A percentile compares a stretch with the other conserved stretches of the same genome.
These are phyloP conservation scores for Colostygia pectinataria DNA, from an alignment of 2,888 invertebrate species.

Conservation along the genomic window DNA sequence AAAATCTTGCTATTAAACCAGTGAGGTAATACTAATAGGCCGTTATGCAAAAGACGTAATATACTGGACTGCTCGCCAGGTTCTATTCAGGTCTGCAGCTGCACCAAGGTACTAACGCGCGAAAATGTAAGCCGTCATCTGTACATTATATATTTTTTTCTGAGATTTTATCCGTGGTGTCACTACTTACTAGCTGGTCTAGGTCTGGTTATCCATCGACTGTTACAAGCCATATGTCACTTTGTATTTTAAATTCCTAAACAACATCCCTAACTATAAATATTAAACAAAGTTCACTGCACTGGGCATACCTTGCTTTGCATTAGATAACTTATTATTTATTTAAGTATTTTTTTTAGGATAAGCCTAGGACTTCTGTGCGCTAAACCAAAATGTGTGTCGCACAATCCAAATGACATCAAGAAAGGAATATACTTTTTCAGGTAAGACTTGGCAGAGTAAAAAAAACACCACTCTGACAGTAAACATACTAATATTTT, in stretches of 20 bases:
- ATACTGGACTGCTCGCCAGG: too few relatives aligned
- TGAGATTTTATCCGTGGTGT: too few relatives aligned
- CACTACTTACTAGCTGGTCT: not conserved
- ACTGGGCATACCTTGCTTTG: not conserved
- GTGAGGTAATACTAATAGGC: too few relatives aligned
- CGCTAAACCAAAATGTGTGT: not conserved
- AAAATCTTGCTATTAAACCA: too few relatives aligned
- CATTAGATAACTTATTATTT: not conserved
- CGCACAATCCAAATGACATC: constrained; percentile 1
- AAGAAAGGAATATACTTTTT: constrained; percentile 6
- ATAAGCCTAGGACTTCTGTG: constrained; percentile 1
- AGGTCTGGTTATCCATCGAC: not conserved
- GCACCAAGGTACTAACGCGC: too few relatives aligned
- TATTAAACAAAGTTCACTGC: not conserved
- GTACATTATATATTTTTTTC: too few relatives aligned
- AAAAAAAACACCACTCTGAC: too few relatives aligned
- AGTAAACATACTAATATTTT: not conserved
- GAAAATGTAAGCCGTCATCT: too few relatives aligned
- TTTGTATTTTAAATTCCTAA: not conserved
- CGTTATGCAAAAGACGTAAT: too few relatives aligned
- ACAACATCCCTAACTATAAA: not conserved
- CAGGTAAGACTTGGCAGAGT: not conserved
- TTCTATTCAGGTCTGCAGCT: too few relatives aligned
- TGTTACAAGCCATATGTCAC: not conserved
- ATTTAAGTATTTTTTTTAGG: constrained; percentile 4